Evolutionary conservation across 2,797 vertebrate genomes (phyloP), one percentile per base, ranked within the genome.

Genomic region (Agapornis canus): DNA sequence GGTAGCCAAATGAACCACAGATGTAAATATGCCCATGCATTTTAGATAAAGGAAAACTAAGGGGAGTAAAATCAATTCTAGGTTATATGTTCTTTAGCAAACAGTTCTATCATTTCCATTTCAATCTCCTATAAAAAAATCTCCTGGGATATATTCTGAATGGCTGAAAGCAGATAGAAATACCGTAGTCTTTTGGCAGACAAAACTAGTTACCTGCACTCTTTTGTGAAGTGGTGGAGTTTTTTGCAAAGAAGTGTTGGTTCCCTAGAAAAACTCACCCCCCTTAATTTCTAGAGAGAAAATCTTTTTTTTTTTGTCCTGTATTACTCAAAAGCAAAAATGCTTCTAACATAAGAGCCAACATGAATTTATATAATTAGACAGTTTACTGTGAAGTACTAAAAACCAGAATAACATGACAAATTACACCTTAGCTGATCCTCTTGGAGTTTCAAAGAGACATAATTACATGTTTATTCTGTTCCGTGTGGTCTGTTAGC

Each of bases 11-110:
- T 49, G 48, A 87, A 68, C 75, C 80, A 70, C 49, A 60, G 73
- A 82, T 86, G 57, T 92, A 86, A 90, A 96, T 88, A 43, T 57
- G 29, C 37, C 94, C 73, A 73, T 93, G 83, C 77, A 79, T 89
- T 96, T 96, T 92, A 95, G 79, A 80, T 83, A 93, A 86, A 91
- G 69, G 71, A 77, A 91, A 78, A 91, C 63, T 63, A 59, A 84
- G 37, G 43, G 26, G 37, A 80, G 11, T 84, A 94, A 94, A 95
- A 94, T 95, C 51, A 91, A 66, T 90, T 89, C 66, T 23, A 82
- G 51, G 63, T 65, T 94, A 32, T 91, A 70, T 23, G 31, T 81
- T 95, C 39, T 51, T 86, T 88, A 90, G 82, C 42, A 73, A 95
- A 89, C 51, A 79, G 19, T 76, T 94, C 43, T 82, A 60, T 81